These are phyloP conservation scores for Gambelia wislizenii DNA, from an alignment of 2,797 vertebrate genomes.

Conservation along the genomic window DNA sequence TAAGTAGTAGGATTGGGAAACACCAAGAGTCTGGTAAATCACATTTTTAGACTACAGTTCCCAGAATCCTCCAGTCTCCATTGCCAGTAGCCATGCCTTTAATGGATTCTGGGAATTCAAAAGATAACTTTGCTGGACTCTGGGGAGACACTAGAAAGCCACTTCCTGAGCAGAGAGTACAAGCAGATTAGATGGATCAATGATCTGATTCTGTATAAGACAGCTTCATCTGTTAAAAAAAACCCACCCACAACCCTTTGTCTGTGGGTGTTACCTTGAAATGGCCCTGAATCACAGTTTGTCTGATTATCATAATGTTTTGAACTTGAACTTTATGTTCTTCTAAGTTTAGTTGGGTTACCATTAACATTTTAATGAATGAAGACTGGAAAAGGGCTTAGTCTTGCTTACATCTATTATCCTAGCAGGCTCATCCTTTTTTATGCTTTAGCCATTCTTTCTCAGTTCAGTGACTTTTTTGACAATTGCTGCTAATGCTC, in stretches of 20 bases:
- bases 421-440: not conserved
- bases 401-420: constrained; percentile 21
- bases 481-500: constrained; percentile 42
- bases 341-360: not conserved
- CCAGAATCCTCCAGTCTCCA: too few relatives aligned
- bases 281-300: not conserved
- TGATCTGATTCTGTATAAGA: not conserved
- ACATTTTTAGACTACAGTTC: too few relatives aligned
- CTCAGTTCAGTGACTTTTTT: constrained; percentile 44
- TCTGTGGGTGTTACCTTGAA: not conserved
- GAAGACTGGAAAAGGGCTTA: constrained; percentile 31
- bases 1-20: not conserved
- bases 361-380: constrained; percentile 15
- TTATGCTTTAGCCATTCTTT: constrained; percentile 51
- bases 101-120: too few relatives aligned
- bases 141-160: too few relatives aligned
- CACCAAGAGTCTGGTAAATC: not conserved
- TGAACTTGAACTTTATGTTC: not conserved
- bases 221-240: not conserved
- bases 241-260: too few relatives aligned
- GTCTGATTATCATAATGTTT: not conserved
- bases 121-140: too few relatives aligned
- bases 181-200: not conserved
- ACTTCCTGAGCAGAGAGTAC: not conserved
- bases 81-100: too few relatives aligned